A percentile compares a stretch with the other conserved stretches of the same genome.
Evolutionary conservation across 1,140 invertebrate species (phyloP).

Genomic region (Rhagoletis zephyria): DNA sequence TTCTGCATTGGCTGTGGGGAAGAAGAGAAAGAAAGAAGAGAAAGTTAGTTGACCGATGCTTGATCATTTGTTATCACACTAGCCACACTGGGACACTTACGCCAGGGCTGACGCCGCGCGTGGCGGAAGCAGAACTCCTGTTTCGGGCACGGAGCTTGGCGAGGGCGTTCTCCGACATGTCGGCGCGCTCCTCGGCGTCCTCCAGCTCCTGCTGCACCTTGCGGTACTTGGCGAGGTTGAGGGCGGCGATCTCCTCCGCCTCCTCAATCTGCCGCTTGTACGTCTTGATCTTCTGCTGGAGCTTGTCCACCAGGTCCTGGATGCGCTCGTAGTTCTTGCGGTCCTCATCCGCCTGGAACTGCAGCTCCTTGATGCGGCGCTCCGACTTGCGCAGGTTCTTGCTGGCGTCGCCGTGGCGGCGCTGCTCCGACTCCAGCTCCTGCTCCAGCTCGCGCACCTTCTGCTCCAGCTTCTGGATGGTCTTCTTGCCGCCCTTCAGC

Average conservation of each 20-base stretch:
- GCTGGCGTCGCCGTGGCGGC: slow-evolving; percentile 95
- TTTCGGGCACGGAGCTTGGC: slow-evolving; percentile 98
- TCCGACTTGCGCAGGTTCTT: slow-evolving; percentile 96
- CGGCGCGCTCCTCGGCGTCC: slow-evolving; percentile 98
- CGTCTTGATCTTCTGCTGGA: slow-evolving; percentile 99
- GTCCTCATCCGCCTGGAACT: slow-evolving; percentile 97
- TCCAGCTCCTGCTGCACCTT: slow-evolving; percentile 99
- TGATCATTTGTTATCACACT: too few species aligned
- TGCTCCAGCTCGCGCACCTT: slow-evolving; percentile 95
- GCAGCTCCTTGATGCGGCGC: slow-evolving; percentile 94
- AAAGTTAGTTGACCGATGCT: too few species aligned
- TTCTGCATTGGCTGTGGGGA: too few species aligned
- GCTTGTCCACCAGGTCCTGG: slow-evolving; percentile 98
- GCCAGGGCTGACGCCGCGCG: slow-evolving; percentile 88
- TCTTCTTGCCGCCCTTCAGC: slow-evolving; percentile 98
- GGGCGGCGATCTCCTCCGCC: slow-evolving; percentile 97
- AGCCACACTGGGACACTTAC: too few species aligned
- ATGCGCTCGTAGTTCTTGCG: slow-evolving; percentile 98
- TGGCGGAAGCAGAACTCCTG: slow-evolving; percentile 91
- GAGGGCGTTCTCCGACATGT: slow-evolving; percentile 96
- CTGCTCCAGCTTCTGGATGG: slow-evolving; percentile 96
- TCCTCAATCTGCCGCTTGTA: slow-evolving; percentile 99
- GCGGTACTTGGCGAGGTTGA: slow-evolving; percentile 99
- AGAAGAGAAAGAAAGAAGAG: too few species aligned
- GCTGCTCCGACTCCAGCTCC: slow-evolving; percentile 97